Evolutionary conservation across 2,113 vertebrate species (phyloP), one percentile per base, ranked within the genome.

Genomic region (Muscicapa adusta): DNA sequence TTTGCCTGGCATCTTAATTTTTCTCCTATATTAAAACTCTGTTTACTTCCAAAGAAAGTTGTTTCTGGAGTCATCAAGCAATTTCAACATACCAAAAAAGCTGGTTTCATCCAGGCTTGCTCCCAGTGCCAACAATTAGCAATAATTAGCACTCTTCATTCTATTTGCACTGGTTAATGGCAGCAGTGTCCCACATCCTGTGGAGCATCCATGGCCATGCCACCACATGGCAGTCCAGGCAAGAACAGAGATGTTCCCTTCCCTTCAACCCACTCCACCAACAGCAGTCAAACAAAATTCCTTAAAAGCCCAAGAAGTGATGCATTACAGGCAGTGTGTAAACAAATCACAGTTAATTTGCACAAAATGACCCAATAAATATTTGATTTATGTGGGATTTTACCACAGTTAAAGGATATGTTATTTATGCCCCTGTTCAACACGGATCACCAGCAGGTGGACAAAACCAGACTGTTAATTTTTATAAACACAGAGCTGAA

Each of bases 301-400:
- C 8, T 53, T 72, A 57, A 67, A 89, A 76, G 15, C 14, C 51
- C 40, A 40, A 50, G 19, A 58, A 88, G 5, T 29, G n/a, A 45
- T 28, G 5, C 11, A 42, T 56, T 10, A 50, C 6, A 45, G 15
- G 23, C 0, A 1, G 6, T 2, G 3, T 2, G 12, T 40, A 71
- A 86, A 61, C 23, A 86, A 73, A 73, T 17, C 38, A 28, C 12
- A 18, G 11, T 12, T 12, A 28, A 54, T 61, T 61, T 11, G 13
- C 47, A n/a, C 18, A 51, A 51, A 81, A 85, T 15, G 16, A 53
- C 18, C 28, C 43, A 40, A 16, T 14, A 50, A 34, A 36, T 28
- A 33, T 36, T 65, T 50, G 31, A 28, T 1, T 0, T 12, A 16
- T 0, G 1, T 4, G 25, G 48, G 43, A 57, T 50, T 10, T 81